These are phyloP conservation scores for Adela reaumurella DNA, from an alignment of 2,888 invertebrate genomes.

Conservation along the genomic window DNA sequence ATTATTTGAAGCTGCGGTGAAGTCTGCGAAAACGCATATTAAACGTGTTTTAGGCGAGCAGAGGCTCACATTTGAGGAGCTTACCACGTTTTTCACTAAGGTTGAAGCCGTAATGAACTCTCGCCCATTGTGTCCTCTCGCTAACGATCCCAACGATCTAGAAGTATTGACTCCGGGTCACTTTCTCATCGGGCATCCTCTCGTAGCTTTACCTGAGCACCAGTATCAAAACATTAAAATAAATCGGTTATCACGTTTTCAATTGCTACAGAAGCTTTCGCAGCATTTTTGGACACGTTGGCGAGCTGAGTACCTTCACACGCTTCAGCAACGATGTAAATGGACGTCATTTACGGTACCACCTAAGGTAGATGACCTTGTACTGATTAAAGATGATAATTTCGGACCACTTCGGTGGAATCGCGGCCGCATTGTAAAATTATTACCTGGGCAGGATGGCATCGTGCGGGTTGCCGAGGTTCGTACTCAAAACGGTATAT, in stretches of 20 bases:
- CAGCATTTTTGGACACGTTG: slow-evolving; percentile 2
- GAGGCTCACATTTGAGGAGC: slow-evolving; percentile 2
- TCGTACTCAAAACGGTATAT: too few relatives aligned
- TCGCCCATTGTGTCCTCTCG: slow-evolving; percentile 1
- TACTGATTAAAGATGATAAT: too few relatives aligned
- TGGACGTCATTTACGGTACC: too few relatives aligned
- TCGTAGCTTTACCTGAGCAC: slow-evolving; percentile 6
- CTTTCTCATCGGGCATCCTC: slow-evolving; percentile 11
- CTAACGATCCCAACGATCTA: neutral
- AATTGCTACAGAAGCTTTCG: slow-evolving; percentile 4
- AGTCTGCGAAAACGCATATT: slow-evolving; percentile 2
- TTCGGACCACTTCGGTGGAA: too few relatives aligned
- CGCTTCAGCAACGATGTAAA: too few relatives aligned
- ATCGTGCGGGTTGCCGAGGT: too few relatives aligned
- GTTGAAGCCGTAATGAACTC: slow-evolving; percentile 4
- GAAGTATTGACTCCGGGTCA: slow-evolving; percentile 11
- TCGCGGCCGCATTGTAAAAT: too few relatives aligned
- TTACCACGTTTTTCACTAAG: slow-evolving; percentile 2
- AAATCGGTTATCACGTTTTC: slow-evolving; percentile 1
- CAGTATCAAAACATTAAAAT: neutral
- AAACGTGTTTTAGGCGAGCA: slow-evolving; percentile 1
- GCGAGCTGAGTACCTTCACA: too few relatives aligned
- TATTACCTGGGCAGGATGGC: too few relatives aligned
- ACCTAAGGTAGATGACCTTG: too few relatives aligned
- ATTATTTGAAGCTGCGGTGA: slow-evolving; percentile 4